Evolutionary conservation across 2,888 invertebrate genomes (phyloP), one percentile per base, ranked within the genome.

Genomic region (Callyntrura guangdongensis): DNA sequence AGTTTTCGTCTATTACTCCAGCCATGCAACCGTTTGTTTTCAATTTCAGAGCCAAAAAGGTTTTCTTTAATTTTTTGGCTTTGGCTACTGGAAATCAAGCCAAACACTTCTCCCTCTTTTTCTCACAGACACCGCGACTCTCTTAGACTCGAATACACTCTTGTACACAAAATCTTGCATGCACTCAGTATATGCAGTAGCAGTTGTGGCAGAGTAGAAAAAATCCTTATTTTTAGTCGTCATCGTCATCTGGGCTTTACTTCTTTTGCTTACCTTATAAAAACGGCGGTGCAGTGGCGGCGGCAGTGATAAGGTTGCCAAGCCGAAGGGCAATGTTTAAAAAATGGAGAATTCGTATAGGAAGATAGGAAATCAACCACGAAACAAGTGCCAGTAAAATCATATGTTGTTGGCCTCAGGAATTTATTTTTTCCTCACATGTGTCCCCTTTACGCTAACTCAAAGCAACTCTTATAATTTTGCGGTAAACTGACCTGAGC

Each of bases 31-130:
- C 83, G 88, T 92, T 92, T 92, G 92, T 92, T 92, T 92, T 90
- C 89, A 92, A 92, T 92, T 92, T 92, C 90, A 82, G 90, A 92
- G 92, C 92, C 92, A 92, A 92, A 90, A 89, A 88, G 92, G 92
- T 92, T 92, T 83, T 88, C 79, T 84, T 88, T 91, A 87, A 86
- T 87, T 92, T 92, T 88, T 92, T 92, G 92, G 92, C 92, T 90
- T 88, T 85, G 90, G 89, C 88, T 86, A 92, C 90, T 92, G 92
- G 90, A 90, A 92, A 92, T 91, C 88, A 91, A 87, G 91, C 91
- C 91, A 91, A 91, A 89, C 91, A 91, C 91, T 91, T 89, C 89
- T 91, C 86, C 85, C 85, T 87, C 91, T 87, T 74, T 90, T 85
- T 85, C 86, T 79, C 74, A 84, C 83, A 91, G 74, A 85, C 87